These are phyloP conservation scores for Crypturellus undulatus DNA, from an alignment of 2,113 vertebrate species.

Conservation along the genomic window DNA sequence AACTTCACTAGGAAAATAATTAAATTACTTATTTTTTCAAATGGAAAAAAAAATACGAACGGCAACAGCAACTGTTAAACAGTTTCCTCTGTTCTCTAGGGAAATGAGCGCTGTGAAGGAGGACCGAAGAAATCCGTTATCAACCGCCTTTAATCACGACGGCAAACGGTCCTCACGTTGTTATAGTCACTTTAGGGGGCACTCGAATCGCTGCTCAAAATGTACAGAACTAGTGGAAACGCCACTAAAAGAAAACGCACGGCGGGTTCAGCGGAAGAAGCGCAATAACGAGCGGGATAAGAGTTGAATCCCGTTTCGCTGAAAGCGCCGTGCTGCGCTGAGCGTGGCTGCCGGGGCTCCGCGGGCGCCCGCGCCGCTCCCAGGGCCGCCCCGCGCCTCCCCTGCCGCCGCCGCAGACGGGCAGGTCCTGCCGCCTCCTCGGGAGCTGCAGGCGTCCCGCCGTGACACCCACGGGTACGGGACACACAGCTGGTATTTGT, in stretches of 20 bases:
- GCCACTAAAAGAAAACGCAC: not conserved
- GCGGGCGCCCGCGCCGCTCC: too few relatives aligned
- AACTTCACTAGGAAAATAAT: not conserved
- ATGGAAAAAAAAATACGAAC: fast-evolving
- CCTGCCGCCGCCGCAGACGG: not conserved
- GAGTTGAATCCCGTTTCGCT: not conserved
- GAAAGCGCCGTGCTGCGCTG: too few relatives aligned
- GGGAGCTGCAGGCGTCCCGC: not conserved
- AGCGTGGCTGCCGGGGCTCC: not conserved
- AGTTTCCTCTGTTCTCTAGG: not conserved
- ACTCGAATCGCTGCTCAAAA: not conserved
- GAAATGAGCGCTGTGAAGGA: not conserved
- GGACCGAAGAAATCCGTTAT: not conserved
- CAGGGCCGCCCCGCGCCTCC: not conserved
- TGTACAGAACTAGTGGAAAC: not conserved
- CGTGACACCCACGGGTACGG: not conserved
- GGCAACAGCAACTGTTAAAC: not conserved
- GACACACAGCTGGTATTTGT: too few relatives aligned
- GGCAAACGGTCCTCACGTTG: not conserved
- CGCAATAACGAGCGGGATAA: fast-evolving
- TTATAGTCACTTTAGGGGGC: not conserved
- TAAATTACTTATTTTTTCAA: not conserved
- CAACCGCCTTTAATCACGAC: not conserved
- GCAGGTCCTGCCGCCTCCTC: not conserved
- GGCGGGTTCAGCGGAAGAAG: too few relatives aligned